Conservation (phyloP, 1,140 invertebrate genomes). For the Scaptomyza hsui region DNA sequence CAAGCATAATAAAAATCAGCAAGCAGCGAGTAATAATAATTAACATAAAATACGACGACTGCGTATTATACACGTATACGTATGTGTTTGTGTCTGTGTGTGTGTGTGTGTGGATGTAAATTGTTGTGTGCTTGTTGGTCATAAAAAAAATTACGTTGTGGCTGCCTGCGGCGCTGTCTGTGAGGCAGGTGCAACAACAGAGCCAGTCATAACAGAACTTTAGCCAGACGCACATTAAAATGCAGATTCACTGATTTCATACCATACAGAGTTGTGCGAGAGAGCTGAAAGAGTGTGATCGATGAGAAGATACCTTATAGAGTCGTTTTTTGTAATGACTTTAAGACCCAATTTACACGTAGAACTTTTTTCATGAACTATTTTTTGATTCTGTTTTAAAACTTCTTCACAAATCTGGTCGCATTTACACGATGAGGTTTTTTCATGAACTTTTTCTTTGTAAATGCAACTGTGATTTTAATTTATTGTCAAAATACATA, state of each 20-base stretch:
- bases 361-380: too few relatives aligned
- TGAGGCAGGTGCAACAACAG: constrained; percentile 41
- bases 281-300: not conserved
- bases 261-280: not conserved
- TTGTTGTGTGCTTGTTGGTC: constrained; percentile 17
- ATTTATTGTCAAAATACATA: too few relatives aligned
- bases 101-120: constrained; percentile 4
- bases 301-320: not conserved
- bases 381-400: too few relatives aligned
- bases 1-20: constrained; percentile 49
- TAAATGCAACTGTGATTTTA: too few relatives aligned
- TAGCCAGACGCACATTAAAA: not conserved
- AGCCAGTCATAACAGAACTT: constrained; percentile 13
- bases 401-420: too few relatives aligned
- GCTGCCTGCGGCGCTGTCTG: constrained; percentile 19
- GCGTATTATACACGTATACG: not conserved
- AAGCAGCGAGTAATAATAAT: constrained; percentile 49
- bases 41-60: constrained; percentile 43
- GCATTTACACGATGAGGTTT: too few relatives aligned
- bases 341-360: too few relatives aligned
- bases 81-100: not conserved
- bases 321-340: too few relatives aligned
- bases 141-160: constrained; percentile 37
- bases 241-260: constrained; percentile 3
- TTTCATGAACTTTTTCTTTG: too few relatives aligned